These are phyloP conservation scores for Buceros bicornis DNA, from an alignment of 2,797 vertebrate genomes.

Conservation along the genomic window DNA sequence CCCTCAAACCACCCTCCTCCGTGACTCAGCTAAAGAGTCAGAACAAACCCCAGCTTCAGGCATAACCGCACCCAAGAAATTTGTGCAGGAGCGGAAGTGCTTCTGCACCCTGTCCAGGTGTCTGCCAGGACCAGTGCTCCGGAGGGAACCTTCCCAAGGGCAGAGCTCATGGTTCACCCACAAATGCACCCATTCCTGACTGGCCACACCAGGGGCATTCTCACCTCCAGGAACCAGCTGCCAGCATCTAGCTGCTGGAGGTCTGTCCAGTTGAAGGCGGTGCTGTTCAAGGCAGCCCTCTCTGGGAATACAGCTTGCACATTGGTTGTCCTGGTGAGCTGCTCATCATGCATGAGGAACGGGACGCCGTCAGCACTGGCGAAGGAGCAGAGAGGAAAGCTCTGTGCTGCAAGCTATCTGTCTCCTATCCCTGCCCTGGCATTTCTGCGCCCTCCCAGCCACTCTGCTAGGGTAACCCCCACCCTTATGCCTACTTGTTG, in stretches of 20 bases:
- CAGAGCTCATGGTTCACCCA: background rate
- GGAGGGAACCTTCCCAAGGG: background rate
- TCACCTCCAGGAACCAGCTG: slow-evolving; percentile 93
- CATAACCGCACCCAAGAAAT: background rate
- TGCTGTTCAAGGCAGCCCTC: slow-evolving; percentile 52
- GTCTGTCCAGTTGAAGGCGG: slow-evolving; percentile 83
- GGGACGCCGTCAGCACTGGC: slow-evolving; percentile 86
- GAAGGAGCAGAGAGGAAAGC: background rate
- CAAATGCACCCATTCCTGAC: background rate
- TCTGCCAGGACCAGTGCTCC: background rate
- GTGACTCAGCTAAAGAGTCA: background rate
- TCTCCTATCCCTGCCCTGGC: background rate
- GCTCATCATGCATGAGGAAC: slow-evolving; percentile 93
- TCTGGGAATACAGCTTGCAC: slow-evolving; percentile 79
- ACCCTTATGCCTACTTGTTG: background rate
- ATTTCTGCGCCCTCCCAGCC: background rate
- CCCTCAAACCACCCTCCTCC: background rate
- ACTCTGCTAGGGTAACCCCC: background rate
- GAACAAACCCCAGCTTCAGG: slow-evolving; percentile 32
- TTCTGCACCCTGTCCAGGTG: background rate
- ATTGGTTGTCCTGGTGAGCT: slow-evolving; percentile 89
- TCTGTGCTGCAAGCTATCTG: background rate
- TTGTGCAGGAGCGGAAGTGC: background rate
- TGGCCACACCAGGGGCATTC: background rate
- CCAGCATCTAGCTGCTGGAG: slow-evolving; percentile 88